Percentiles rank a stretch among this genome's conserved stretches.
Evolutionary conservation across 2,797 vertebrate species (phyloP).

Genomic region (Acanthornis magna): DNA sequence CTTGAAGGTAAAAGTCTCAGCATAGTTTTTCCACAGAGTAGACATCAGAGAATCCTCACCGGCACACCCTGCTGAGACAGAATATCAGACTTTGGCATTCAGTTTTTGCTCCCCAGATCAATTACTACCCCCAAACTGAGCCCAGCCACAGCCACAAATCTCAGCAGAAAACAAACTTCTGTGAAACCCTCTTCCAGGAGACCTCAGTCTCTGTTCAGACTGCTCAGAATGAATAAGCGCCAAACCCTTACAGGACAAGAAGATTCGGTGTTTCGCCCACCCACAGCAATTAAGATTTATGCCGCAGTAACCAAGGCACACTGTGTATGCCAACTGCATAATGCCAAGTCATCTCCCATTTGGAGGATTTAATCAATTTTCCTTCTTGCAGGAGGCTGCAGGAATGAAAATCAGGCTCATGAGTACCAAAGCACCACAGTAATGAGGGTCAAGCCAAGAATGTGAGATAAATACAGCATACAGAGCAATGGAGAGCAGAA

Average conservation of each 20-base stretch:
- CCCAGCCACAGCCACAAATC: not conserved
- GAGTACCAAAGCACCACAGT: not conserved
- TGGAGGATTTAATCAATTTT: not conserved
- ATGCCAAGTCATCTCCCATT: not conserved
- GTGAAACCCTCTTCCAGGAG: not conserved
- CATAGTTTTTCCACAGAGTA: not conserved
- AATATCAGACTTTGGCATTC: not conserved
- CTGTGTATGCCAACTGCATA: not conserved
- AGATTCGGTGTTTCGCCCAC: not conserved
- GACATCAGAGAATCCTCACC: not conserved
- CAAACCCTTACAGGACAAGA: accelerated
- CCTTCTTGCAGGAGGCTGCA: not conserved
- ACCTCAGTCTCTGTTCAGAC: not conserved
- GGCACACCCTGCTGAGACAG: accelerated
- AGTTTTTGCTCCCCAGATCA: not conserved
- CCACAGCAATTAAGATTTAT: not conserved
- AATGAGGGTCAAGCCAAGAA: not conserved
- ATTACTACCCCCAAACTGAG: not conserved
- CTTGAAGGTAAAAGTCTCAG: not conserved
- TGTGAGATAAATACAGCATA: not conserved
- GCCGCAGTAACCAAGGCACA: accelerated
- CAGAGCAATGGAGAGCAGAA: not conserved
- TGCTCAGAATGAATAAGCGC: not conserved
- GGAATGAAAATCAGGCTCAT: not conserved
- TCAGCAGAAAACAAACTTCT: not conserved